Evolutionary conservation across 2,888 invertebrate species (phyloP).

Genomic region (Lasiommata megera): DNA sequence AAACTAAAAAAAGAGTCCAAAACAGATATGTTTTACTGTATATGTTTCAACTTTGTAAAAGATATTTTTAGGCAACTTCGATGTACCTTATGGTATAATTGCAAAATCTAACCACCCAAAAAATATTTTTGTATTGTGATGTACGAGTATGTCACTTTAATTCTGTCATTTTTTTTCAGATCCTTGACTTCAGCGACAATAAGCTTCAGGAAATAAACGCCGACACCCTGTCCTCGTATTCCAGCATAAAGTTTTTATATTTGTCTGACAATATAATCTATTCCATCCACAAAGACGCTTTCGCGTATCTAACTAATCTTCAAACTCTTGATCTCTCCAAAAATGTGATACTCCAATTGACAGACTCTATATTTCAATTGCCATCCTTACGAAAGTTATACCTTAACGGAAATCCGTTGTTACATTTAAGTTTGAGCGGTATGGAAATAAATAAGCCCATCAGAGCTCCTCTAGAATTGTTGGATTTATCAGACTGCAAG

Average conservation of each 20-base stretch:
- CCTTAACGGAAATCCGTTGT: slow-evolving; percentile 75
- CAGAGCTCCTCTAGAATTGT: slow-evolving; percentile 77
- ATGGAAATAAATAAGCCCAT: slow-evolving; percentile 76
- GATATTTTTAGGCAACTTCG: too few species aligned
- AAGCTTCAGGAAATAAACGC: slow-evolving; percentile 74
- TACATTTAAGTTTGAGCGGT: slow-evolving; percentile 57
- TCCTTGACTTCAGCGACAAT: slow-evolving; percentile 81
- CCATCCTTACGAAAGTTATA: slow-evolving; percentile 83
- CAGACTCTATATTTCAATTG: slow-evolving; percentile 76
- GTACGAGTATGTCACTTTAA: too few species aligned
- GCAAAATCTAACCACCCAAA: too few species aligned
- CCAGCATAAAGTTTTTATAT: slow-evolving; percentile 78
- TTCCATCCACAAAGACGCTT: slow-evolving; percentile 76
- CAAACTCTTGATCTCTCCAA: slow-evolving; percentile 80
- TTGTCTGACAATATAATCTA: slow-evolving; percentile 81
- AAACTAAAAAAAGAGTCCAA: too few species aligned
- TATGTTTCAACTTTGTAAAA: too few species aligned
- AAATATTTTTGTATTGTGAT: too few species aligned
- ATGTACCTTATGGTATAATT: too few species aligned
- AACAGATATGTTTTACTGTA: too few species aligned
- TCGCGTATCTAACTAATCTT: slow-evolving; percentile 69
- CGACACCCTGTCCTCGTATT: slow-evolving; percentile 73
- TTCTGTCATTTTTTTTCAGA: slow-evolving; percentile 56
- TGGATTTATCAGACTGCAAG: slow-evolving; percentile 83
- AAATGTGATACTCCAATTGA: slow-evolving; percentile 76